phyloP scores from a whole-genome alignment of 2,888 invertebrate genomes.

The Microplitis deprimator region DNA sequence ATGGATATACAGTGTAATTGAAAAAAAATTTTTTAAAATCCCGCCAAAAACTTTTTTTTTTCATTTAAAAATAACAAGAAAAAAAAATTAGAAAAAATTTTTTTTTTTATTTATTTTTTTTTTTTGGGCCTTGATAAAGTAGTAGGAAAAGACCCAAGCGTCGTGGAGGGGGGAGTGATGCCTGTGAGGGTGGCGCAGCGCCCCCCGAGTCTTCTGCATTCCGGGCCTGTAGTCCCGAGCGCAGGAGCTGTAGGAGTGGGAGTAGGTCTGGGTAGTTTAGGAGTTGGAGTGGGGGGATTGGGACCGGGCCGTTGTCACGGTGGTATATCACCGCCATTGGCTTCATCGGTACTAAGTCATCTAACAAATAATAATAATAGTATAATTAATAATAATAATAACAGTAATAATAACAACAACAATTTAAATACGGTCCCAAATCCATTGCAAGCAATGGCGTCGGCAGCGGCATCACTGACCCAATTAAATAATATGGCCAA shows the following conservation, averaged over 20 bases:
- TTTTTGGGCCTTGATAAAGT: not conserved
- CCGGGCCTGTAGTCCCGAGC: constrained; percentile 74
- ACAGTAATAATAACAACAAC: constrained; percentile 41
- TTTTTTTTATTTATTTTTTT: too few relatives aligned
- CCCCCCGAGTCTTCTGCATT: constrained; percentile 77
- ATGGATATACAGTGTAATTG: not conserved
- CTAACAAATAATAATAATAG: constrained; percentile 45
- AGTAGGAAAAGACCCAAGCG: constrained; percentile 53
- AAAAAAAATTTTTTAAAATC: not conserved
- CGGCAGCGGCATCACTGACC: constrained; percentile 67
- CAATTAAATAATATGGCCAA: constrained; percentile 70
- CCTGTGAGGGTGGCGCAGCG: constrained; percentile 75
- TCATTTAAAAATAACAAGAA: constrained; percentile 20
- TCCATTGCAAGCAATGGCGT: constrained; percentile 69
- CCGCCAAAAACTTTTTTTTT: not conserved
- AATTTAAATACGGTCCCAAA: constrained; percentile 56
- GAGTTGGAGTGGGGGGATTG: constrained; percentile 43
- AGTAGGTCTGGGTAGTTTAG: constrained; percentile 73
- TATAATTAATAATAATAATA: constrained; percentile 43
- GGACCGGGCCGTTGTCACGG: constrained; percentile 76
- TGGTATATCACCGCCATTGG: constrained; percentile 69
- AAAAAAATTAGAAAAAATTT: constrained; percentile 15
- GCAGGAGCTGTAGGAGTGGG: constrained; percentile 72
- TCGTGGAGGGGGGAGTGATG: constrained; percentile 72
- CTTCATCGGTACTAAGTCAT: constrained; percentile 58